These are phyloP conservation scores for Chloropsis hardwickii DNA, from an alignment of 2,113 vertebrate species.

Conservation along the genomic window DNA sequence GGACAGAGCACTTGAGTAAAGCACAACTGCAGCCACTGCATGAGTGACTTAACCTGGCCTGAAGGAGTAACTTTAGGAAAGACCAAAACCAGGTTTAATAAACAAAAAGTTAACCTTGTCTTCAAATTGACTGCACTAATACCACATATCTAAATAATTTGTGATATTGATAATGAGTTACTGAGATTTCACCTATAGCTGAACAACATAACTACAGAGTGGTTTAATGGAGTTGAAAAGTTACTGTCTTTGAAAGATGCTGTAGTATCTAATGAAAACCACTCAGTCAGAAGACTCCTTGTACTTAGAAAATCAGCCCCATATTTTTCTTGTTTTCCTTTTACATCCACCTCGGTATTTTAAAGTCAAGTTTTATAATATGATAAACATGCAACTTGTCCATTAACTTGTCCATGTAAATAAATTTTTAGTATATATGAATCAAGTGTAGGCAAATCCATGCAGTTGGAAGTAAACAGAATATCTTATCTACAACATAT, in stretches of 20 bases:
- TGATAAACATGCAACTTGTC: background rate
- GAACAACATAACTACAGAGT: background rate
- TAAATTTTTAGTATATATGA: background rate
- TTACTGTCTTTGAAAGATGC: background rate
- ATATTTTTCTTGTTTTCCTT: background rate
- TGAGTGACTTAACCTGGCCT: background rate
- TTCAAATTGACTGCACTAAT: background rate
- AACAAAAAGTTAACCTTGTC: background rate
- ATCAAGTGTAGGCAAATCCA: background rate
- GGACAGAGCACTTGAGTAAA: background rate
- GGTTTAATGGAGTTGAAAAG: background rate
- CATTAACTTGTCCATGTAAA: background rate
- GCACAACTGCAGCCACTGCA: too few relatives aligned
- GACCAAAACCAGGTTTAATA: background rate
- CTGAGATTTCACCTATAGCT: background rate
- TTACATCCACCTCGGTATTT: background rate
- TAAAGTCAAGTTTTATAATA: background rate
- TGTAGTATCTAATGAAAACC: background rate
- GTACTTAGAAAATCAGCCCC: background rate
- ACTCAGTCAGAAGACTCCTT: background rate
- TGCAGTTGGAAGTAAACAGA: background rate
- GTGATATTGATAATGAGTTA: background rate
- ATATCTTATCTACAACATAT: background rate
- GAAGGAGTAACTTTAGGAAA: background rate
- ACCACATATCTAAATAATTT: background rate